Base-by-base conservation (phyloP, 2,888 invertebrate genomes). In the Arrhopalites spinosus region DNA sequence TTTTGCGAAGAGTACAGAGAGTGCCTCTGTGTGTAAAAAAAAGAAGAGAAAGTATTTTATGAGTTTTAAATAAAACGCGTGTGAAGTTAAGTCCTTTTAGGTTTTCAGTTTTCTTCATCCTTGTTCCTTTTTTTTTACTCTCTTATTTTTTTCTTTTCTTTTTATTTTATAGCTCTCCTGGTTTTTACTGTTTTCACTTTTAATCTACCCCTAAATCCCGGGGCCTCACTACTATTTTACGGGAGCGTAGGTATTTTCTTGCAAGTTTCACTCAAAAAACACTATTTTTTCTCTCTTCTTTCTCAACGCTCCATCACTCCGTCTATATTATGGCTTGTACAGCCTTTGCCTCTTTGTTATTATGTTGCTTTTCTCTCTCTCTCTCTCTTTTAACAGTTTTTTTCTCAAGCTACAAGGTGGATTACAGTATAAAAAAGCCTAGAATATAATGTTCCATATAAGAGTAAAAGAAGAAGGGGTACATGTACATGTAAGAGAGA, bases 1-100 rank as follows among this genome's bases (percentile, higher is more conserved):
- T 3, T 36, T 36, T 11, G 36, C 11, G 36, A 11, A 36, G 36
- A 36, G 36, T 7, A 11, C 36, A 36, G 36, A 36, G 36, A 36
- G 36, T 7, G 36, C 3, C 5, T 7, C 5, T 7, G 36, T 7
- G 36, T 7, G 36, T 7, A 36, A 7, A 11, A 11, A 36, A 11
- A 36, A 7, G 36, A 11, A 36, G 36, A 11, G 36, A 36, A 36
- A 36, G 36, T 36, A 36, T 36, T 36, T 36, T 36, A 70, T 50
- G 70, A 25, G 15, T 70, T 70, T 70, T 70, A 56, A 70, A 70
- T 70, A 70, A 70, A 70, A 70, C 53, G 45, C 70, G 50, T 30
- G 56, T 36, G 56, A 56, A 56, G 30, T 50, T 64, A 64, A 64
- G 64, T 64, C 43, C n/a, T n/a, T 64, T 53, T 53, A 20, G 17